These are phyloP conservation scores for Heliconius himera DNA, from an alignment of 1,140 invertebrate species.

Conservation along the genomic window DNA sequence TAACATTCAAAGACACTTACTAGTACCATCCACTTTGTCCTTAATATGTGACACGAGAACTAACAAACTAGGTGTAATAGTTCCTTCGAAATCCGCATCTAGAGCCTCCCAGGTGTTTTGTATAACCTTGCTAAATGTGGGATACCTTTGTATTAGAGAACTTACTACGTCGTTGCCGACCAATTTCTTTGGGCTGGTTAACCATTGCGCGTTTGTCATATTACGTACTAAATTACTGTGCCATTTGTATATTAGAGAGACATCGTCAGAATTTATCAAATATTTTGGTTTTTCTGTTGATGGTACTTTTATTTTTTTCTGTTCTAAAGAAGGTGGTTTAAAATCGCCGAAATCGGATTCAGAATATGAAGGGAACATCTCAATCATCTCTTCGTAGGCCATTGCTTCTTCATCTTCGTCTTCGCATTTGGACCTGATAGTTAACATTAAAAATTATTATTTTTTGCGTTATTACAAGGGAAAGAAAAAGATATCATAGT, in stretches of 20 bases:
- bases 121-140: conserved; percentile 81
- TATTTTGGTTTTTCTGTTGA: conserved; percentile 52
- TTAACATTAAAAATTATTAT: neutral
- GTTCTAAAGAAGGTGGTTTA: conserved; percentile 69
- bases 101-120: conserved; percentile 77
- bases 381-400: conserved; percentile 85
- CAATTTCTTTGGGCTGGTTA: conserved; percentile 62
- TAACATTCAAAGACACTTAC: conserved; percentile 52
- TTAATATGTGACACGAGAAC: conserved; percentile 71
- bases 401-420: conserved; percentile 89
- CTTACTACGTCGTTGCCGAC: conserved; percentile 79
- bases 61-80: conserved; percentile 82
- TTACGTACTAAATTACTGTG: conserved; percentile 84
- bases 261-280: conserved; percentile 82
- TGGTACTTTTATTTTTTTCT: conserved; percentile 54
- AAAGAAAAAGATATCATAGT: too few relatives aligned
- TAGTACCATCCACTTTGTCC: conserved; percentile 66
- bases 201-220: conserved; percentile 83
- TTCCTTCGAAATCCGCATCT: conserved; percentile 78
- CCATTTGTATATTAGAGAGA: conserved; percentile 82
- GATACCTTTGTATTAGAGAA: conserved; percentile 83
- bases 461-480: too few relatives aligned
- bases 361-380: conserved; percentile 89
- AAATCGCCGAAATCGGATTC: conserved; percentile 87
- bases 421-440: conserved; percentile 81